Percentiles rank a stretch among this genome's conserved stretches.
Conservation (phyloP, 2,888 invertebrate species). For the Octonoba sinensis region DNA sequence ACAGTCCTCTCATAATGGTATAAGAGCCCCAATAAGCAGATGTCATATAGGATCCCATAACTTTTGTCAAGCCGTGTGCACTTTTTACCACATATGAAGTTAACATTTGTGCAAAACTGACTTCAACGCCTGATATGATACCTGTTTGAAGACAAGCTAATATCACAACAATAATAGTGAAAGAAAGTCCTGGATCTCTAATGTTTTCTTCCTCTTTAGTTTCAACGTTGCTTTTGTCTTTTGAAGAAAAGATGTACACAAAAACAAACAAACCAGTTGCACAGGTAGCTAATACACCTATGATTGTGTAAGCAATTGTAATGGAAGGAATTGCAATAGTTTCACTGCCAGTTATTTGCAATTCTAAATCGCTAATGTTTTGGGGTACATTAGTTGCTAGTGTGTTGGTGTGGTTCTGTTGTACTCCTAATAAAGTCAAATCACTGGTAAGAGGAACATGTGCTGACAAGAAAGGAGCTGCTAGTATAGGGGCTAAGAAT, state of each 20-base stretch:
- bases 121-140: conserved; percentile 70
- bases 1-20: conserved; percentile 71
- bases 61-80: conserved; percentile 69
- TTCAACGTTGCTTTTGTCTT: neutral
- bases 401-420: conserved; percentile 26
- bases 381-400: neutral
- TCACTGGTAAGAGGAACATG: conserved; percentile 6
- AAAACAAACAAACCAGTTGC: conserved; percentile 27
- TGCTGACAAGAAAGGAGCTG: conserved; percentile 46
- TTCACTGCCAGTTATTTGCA: conserved; percentile 1
- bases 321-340: conserved; percentile 26
- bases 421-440: neutral
- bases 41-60: conserved; percentile 70
- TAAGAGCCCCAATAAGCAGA: conserved; percentile 72
- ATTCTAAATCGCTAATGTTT: conserved; percentile 4
- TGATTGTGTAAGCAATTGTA: conserved; percentile 25
- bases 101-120: conserved; percentile 72
- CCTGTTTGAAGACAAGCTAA: conserved; percentile 42
- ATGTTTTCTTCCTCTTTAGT: neutral
- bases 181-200: conserved; percentile 36
- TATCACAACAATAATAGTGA: conserved; percentile 34
- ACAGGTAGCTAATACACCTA: conserved; percentile 65
- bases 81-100: conserved; percentile 70
- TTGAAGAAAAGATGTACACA: conserved; percentile 20
- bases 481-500: conserved; percentile 47